These are phyloP conservation scores for Nomia melanderi DNA, from an alignment of 1,140 invertebrate genomes.

Conservation along the genomic window DNA sequence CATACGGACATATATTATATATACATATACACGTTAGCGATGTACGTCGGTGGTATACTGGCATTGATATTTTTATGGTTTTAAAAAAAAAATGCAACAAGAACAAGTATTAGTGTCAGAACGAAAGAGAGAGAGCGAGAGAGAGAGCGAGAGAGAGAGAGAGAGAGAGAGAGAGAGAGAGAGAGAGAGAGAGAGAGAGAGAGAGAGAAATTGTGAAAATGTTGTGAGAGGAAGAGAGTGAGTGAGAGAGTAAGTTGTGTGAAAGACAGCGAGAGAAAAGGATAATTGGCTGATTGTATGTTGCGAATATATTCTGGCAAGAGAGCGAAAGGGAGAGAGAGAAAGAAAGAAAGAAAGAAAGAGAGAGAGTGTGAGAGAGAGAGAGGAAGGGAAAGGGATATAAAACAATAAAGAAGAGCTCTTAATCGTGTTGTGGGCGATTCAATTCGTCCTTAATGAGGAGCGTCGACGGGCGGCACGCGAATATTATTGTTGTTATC, in stretches of 20 bases:
- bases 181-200: slow-evolving; percentile 6
- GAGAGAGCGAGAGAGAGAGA: slow-evolving; percentile 13
- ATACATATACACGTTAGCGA: slow-evolving; percentile 64
- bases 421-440: background rate
- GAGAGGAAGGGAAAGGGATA: background rate
- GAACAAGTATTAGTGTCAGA: slow-evolving; percentile 37
- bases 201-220: background rate
- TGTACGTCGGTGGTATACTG: slow-evolving; percentile 60
- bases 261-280: slow-evolving; percentile 10
- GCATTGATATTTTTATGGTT: slow-evolving; percentile 65
- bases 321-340: background rate
- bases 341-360: background rate
- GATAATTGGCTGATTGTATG: slow-evolving; percentile 20
- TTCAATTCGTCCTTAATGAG: slow-evolving; percentile 6
- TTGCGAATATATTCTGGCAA: slow-evolving; percentile 17
- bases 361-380: too few relatives aligned
- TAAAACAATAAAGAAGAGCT: slow-evolving; percentile 26
- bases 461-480: slow-evolving; percentile 4
- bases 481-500: slow-evolving; percentile 20
- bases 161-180: background rate
- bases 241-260: slow-evolving; percentile 2
- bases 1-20: slow-evolving; percentile 46
- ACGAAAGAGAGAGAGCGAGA: slow-evolving; percentile 16
- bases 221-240: slow-evolving; percentile 6
- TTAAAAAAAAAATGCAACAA: slow-evolving; percentile 49